phyloP scores from a whole-genome alignment of 2,888 invertebrate species.

The Phyllotreta cruciferae region DNA sequence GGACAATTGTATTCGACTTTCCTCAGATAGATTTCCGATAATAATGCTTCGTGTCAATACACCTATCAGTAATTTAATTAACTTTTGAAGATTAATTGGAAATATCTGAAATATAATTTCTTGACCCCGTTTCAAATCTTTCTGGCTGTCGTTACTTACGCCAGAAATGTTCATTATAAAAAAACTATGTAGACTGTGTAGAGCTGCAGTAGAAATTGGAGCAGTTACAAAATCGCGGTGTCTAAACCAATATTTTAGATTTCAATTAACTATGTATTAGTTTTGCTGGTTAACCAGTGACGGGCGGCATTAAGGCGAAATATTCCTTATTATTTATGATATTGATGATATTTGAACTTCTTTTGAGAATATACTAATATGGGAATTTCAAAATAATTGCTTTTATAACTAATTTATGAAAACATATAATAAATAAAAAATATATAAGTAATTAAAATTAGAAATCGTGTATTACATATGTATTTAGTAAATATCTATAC shows the following conservation, averaged over 20 bases:
- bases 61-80: conserved; percentile 2
- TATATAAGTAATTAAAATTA: too few relatives aligned
- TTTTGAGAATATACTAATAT: too few relatives aligned
- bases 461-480: too few relatives aligned
- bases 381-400: too few relatives aligned
- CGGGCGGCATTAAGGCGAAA: not conserved
- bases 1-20: conserved; percentile 7
- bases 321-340: too few relatives aligned
- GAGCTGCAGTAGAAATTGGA: conserved; percentile 9
- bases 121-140: conserved; percentile 12
- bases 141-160: conserved; percentile 3
- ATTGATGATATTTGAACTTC: too few relatives aligned
- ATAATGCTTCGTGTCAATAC: not conserved
- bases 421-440: too few relatives aligned
- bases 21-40: not conserved
- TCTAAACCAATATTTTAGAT: conserved; percentile 6
- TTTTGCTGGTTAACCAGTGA: conserved; percentile 4
- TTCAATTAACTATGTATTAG: conserved; percentile 5
- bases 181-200: conserved; percentile 11
- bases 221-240: conserved; percentile 10
- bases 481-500: too few relatives aligned
- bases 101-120: not conserved
- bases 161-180: conserved; percentile 6
- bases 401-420: too few relatives aligned
- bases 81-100: not conserved